phyloP scores from a whole-genome alignment of 1,140 invertebrate genomes.

The Drosophila mayri region DNA sequence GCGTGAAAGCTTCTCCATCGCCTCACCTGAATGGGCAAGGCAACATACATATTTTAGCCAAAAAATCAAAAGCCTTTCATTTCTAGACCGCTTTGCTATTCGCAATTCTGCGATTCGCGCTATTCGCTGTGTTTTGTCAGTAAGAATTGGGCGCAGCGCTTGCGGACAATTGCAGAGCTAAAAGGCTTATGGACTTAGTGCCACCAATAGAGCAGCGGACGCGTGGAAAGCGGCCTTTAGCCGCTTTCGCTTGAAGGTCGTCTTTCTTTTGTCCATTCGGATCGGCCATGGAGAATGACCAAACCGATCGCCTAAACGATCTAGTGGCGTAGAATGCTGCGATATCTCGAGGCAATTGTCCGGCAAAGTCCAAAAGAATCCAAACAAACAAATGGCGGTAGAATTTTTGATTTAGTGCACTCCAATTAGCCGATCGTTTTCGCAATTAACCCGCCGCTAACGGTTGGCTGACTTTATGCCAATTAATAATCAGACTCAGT shows the following conservation, averaged over 20 bases:
- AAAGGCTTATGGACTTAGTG: slow-evolving; percentile 76
- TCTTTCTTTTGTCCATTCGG: slow-evolving; percentile 39
- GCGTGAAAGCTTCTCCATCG: slow-evolving; percentile 68
- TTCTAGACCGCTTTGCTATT: slow-evolving; percentile 38
- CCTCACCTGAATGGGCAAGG: slow-evolving; percentile 18
- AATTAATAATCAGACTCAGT: slow-evolving; percentile 5
- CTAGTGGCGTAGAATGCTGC: slow-evolving; percentile 32
- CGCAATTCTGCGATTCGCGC: slow-evolving; percentile 1
- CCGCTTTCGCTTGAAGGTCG: slow-evolving; percentile 71
- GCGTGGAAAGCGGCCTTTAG: slow-evolving; percentile 69
- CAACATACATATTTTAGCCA: slow-evolving; percentile 57
- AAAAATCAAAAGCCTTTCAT: slow-evolving; percentile 76
- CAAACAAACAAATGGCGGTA: slow-evolving; percentile 24
- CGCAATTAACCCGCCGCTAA: slow-evolving; percentile 32
- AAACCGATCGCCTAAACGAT: slow-evolving; percentile 23
- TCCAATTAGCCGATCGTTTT: slow-evolving; percentile 39
- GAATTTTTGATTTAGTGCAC: slow-evolving; percentile 52
- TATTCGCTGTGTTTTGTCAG: slow-evolving; percentile 60
- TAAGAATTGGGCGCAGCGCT: slow-evolving; percentile 72
- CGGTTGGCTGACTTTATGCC: slow-evolving; percentile 14
- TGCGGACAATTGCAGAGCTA: slow-evolving; percentile 74
- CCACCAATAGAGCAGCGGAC: slow-evolving; percentile 13
- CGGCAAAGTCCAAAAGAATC: slow-evolving; percentile 15
- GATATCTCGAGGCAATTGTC: slow-evolving; percentile 42
- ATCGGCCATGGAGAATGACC: slow-evolving; percentile 38